Conservation (phyloP, 2,888 invertebrate genomes). For the Nemotelus nigrinus region DNA sequence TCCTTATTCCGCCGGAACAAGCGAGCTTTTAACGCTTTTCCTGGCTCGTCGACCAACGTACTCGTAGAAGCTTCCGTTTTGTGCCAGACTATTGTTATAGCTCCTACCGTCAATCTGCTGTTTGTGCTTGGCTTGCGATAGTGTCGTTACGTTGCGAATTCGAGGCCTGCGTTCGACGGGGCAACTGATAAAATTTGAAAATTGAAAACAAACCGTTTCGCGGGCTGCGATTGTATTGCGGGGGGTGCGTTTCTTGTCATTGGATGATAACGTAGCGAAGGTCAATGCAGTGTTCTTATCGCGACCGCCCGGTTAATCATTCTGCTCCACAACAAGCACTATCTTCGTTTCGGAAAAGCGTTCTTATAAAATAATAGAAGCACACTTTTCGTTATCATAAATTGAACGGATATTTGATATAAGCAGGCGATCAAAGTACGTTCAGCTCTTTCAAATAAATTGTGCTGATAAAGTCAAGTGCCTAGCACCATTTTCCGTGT, state of each 20-base stretch:
- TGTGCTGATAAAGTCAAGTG: no score
- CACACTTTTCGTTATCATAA: not conserved
- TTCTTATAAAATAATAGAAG: not conserved
- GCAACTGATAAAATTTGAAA: slow-evolving; percentile 20
- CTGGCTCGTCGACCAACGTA: not conserved
- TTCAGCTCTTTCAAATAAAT: no score
- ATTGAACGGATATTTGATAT: not conserved
- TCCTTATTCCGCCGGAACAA: slow-evolving; percentile 32
- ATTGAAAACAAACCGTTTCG: not conserved
- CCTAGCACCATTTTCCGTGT: no score
- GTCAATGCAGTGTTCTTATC: no score
- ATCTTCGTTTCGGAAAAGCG: not conserved
- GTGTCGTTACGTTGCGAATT: slow-evolving; percentile 3
- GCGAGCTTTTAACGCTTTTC: slow-evolving; percentile 42
- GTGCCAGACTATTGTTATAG: slow-evolving; percentile 33
- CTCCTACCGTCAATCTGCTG: slow-evolving; percentile 33
- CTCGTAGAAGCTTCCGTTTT: slow-evolving; percentile 37
- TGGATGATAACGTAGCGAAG: no score
- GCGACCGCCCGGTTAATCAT: no score
- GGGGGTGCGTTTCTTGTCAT: no score
- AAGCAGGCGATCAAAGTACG: not conserved
- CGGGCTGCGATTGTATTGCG: no score
- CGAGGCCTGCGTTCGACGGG: not conserved
- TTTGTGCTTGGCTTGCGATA: slow-evolving; percentile 12
- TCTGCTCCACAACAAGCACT: not conserved